phyloP scores from a whole-genome alignment of 2,113 vertebrate genomes.

The Gila orcuttii region DNA sequence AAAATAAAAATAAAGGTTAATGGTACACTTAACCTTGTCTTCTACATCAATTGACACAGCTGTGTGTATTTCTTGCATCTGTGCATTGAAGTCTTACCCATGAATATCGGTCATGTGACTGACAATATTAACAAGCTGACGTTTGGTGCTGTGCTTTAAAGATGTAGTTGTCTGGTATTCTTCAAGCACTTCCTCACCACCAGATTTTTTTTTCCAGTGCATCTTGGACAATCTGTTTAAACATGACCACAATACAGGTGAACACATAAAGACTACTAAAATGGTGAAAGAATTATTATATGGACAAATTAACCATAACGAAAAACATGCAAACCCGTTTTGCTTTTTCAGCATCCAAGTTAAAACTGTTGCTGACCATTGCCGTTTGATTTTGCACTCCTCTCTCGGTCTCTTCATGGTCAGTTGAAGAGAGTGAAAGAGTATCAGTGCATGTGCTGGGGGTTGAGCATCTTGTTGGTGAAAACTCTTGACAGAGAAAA shows the following conservation, averaged over 20 bases:
- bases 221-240: too few relatives aligned
- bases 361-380: background rate
- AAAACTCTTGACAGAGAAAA: background rate
- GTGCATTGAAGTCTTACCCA: background rate
- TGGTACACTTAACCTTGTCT: too few relatives aligned
- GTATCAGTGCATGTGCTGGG: slow-evolving; percentile 12
- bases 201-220: too few relatives aligned
- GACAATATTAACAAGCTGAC: too few relatives aligned
- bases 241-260: background rate
- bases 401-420: background rate
- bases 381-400: background rate
- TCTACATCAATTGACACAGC: too few relatives aligned
- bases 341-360: background rate
- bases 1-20: too few relatives aligned
- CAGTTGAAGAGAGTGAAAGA: background rate
- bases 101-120: too few relatives aligned
- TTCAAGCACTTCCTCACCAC: too few relatives aligned
- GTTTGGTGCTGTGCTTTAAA: too few relatives aligned
- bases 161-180: too few relatives aligned
- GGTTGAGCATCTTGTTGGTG: background rate
- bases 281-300: background rate
- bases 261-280: background rate
- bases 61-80: too few relatives aligned
- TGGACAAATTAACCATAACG: background rate
- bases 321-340: background rate